Evolutionary conservation across 2,888 invertebrate species (phyloP).

Genomic region (Latheticus oryzae): DNA sequence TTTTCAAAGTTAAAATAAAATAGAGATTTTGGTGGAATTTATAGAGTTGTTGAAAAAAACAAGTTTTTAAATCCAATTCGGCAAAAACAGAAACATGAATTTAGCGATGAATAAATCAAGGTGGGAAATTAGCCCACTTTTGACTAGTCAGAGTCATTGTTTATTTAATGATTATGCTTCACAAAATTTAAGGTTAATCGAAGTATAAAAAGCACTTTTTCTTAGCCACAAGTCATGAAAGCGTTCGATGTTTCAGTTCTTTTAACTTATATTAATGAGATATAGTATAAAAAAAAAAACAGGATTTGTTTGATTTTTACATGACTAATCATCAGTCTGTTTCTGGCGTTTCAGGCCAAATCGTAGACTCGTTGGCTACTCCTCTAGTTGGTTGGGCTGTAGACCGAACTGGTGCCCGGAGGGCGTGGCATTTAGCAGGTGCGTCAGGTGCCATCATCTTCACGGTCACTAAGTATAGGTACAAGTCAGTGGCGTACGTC

Average conservation of each 20-base stretch:
- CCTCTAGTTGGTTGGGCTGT: slow-evolving; percentile 86
- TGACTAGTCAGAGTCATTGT: slow-evolving; percentile 12
- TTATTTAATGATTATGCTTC: slow-evolving; percentile 20
- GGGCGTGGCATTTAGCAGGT: slow-evolving; percentile 89
- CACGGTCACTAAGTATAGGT: slow-evolving; percentile 13
- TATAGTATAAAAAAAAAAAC: slow-evolving; percentile 13
- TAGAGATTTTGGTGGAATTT: slow-evolving; percentile 24
- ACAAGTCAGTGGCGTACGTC: slow-evolving; percentile 27
- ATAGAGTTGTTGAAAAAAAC: slow-evolving; percentile 30
- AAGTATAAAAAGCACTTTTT: slow-evolving; percentile 20
- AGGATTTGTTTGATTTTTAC: slow-evolving; percentile 2
- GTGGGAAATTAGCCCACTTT: slow-evolving; percentile 21
- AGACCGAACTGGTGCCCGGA: slow-evolving; percentile 81
- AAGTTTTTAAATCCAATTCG: slow-evolving; percentile 20
- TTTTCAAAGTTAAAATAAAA: slow-evolving; percentile 22
- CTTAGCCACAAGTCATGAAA: slow-evolving; percentile 23
- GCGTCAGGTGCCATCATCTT: slow-evolving; percentile 46
- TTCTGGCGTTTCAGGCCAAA: slow-evolving; percentile 72
- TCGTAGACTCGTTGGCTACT: slow-evolving; percentile 87
- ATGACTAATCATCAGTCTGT: slow-evolving; percentile 26
- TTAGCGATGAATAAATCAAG: slow-evolving; percentile 22
- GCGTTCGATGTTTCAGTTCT: slow-evolving; percentile 16
- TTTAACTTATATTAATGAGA: slow-evolving; percentile 33
- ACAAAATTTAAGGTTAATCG: slow-evolving; percentile 22
- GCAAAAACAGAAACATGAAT: slow-evolving; percentile 12